These are phyloP conservation scores for Polymixis flavicincta DNA, from an alignment of 2,888 invertebrate genomes.

Conservation along the genomic window DNA sequence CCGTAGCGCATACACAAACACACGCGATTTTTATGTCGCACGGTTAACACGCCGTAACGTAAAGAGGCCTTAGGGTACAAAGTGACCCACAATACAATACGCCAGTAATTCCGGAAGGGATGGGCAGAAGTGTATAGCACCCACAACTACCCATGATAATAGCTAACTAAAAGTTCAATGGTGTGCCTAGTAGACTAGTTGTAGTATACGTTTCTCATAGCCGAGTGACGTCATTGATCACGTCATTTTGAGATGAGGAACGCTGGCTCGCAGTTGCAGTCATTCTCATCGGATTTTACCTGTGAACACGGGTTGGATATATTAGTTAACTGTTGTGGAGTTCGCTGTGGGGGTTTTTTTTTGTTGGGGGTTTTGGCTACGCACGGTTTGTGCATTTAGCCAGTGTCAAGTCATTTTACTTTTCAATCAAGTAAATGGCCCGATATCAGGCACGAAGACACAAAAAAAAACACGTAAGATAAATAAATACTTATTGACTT, in stretches of 20 bases:
- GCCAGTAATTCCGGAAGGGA: too few relatives aligned
- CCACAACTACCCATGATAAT: not conserved
- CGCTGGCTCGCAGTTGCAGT: conserved; percentile 83
- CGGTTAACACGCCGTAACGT: not conserved
- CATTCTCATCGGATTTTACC: conserved; percentile 82
- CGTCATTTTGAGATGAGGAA: conserved; percentile 71
- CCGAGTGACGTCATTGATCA: conserved; percentile 23
- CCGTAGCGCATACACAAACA: not conserved
- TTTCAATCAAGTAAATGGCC: too few relatives aligned
- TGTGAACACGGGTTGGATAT: conserved; percentile 62
- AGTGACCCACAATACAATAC: not conserved
- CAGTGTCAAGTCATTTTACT: too few relatives aligned
- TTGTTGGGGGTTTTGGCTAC: too few relatives aligned
- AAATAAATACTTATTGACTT: not conserved
- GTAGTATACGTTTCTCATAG: not conserved
- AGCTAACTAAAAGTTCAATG: conserved; percentile 2
- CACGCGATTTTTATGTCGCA: not conserved
- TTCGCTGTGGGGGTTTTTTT: not conserved
- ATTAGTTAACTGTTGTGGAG: not conserved
- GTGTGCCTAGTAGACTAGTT: conserved; percentile 21
- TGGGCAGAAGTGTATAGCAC: too few relatives aligned
- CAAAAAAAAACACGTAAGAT: not conserved
- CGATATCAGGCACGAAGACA: too few relatives aligned
- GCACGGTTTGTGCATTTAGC: too few relatives aligned
- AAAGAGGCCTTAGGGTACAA: not conserved